A percentile compares a stretch with the other conserved stretches of the same genome.
These are phyloP conservation scores for Craniophora ligustri DNA, from an alignment of 2,888 invertebrate species.

Conservation along the genomic window DNA sequence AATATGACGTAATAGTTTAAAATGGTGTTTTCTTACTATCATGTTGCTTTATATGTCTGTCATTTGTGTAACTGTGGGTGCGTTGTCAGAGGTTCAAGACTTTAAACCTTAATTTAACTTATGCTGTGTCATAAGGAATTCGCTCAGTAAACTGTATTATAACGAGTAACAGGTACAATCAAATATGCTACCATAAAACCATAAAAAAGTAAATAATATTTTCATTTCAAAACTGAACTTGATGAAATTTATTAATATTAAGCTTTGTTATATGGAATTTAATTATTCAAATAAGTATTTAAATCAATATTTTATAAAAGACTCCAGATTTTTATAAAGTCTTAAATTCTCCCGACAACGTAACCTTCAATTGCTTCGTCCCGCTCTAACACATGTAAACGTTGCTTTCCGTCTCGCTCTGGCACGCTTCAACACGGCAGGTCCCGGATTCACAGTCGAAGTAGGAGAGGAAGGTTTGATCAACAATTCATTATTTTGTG, in stretches of 20 bases:
- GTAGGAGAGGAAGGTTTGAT: slow-evolving; percentile 87
- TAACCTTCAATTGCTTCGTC: slow-evolving; percentile 67
- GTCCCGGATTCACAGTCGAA: slow-evolving; percentile 84
- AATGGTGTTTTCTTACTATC: slow-evolving; percentile 23
- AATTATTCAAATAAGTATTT: too few species aligned
- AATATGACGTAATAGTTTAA: too few species aligned
- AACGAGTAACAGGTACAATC: too few species aligned
- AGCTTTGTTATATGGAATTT: too few species aligned
- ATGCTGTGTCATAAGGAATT: too few species aligned
- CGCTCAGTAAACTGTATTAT: too few species aligned
- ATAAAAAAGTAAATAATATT: too few species aligned
- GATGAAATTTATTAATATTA: too few species aligned
- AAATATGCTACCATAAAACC: too few species aligned
- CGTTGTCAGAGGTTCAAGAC: slow-evolving; percentile 20
- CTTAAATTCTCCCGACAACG: slow-evolving; percentile 38
- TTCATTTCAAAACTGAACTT: too few species aligned
- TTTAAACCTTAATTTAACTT: too few species aligned
- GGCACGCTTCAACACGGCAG: slow-evolving; percentile 80
- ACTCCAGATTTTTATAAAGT: not conserved
- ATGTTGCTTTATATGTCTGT: slow-evolving; percentile 52
- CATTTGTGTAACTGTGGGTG: slow-evolving; percentile 40
- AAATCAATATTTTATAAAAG: too few species aligned
- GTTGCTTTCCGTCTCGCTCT: slow-evolving; percentile 87
- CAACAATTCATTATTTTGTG: slow-evolving; percentile 64
- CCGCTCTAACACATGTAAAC: slow-evolving; percentile 86